A percentile compares a stretch with the other conserved stretches of the same genome.
Evolutionary conservation across 2,888 invertebrate species (phyloP).

Genomic region (Rhingia campestris): DNA sequence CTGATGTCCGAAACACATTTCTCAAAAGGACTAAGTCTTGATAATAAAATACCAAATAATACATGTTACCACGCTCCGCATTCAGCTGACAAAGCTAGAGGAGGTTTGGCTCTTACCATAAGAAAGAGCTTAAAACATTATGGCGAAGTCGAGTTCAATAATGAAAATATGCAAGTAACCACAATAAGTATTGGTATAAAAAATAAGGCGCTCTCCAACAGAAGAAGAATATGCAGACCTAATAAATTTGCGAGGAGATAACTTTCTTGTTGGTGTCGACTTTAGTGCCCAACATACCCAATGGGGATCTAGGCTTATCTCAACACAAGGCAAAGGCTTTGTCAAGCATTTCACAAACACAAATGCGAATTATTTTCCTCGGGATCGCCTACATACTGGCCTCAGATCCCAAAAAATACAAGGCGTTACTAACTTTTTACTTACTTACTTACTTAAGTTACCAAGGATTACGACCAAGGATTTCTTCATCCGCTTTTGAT

Average conservation of each 20-base stretch:
- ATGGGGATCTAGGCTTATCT: too few relatives aligned
- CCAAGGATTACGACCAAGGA: too few relatives aligned
- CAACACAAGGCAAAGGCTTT: too few relatives aligned
- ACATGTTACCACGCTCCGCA: too few relatives aligned
- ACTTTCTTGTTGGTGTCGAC: background rate
- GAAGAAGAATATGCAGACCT: background rate
- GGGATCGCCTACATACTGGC: background rate
- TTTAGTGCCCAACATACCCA: too few relatives aligned
- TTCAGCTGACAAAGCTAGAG: background rate
- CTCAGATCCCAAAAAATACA: slow-evolving; percentile 2
- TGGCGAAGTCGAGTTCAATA: background rate
- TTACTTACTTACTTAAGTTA: too few relatives aligned
- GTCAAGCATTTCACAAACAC: too few relatives aligned
- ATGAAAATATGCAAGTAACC: background rate
- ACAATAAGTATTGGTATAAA: background rate
- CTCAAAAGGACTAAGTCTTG: too few relatives aligned
- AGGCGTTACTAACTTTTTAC: too few relatives aligned
- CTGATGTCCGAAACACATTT: too few relatives aligned
- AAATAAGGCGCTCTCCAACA: background rate
- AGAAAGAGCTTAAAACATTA: background rate
- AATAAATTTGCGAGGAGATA: background rate
- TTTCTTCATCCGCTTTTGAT: too few relatives aligned
- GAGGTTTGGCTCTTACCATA: background rate
- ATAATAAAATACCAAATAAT: too few relatives aligned
- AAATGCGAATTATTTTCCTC: background rate